Evolutionary conservation across 2,888 invertebrate species (phyloP).

Genomic region (Lacanobia oleracea): DNA sequence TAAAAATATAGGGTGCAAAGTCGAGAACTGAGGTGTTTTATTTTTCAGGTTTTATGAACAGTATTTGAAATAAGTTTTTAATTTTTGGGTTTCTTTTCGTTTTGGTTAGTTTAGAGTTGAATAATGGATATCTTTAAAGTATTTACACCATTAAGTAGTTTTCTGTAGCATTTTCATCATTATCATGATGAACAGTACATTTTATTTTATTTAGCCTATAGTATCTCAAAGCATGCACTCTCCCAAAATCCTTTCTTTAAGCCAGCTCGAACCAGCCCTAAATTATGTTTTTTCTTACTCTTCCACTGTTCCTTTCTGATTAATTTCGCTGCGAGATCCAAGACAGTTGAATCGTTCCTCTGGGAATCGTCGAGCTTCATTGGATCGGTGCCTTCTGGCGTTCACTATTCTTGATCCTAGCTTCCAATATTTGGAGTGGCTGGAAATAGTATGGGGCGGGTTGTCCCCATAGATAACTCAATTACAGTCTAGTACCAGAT

Average conservation of each 20-base stretch:
- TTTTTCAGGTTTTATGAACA: constrained; percentile 3
- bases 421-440: background rate
- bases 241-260: background rate
- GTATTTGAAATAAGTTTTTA: background rate
- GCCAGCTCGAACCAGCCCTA: background rate
- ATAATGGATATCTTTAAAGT: no score
- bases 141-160: background rate
- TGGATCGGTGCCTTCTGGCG: background rate
- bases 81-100: background rate
- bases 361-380: background rate
- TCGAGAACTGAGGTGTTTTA: constrained; percentile 10
- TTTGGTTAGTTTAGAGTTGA: background rate
- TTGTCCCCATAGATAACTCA: background rate
- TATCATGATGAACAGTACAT: background rate
- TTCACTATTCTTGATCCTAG: background rate
- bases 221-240: background rate
- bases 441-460: background rate
- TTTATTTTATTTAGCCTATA: background rate
- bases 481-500: no score
- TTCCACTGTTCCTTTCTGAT: background rate
- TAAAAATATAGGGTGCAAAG: constrained; percentile 22
- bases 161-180: background rate
- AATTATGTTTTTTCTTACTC: background rate
- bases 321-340: background rate
- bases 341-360: background rate